These are phyloP conservation scores for Ceraclea dissimilis DNA, from an alignment of 2,888 invertebrate genomes.

Conservation along the genomic window DNA sequence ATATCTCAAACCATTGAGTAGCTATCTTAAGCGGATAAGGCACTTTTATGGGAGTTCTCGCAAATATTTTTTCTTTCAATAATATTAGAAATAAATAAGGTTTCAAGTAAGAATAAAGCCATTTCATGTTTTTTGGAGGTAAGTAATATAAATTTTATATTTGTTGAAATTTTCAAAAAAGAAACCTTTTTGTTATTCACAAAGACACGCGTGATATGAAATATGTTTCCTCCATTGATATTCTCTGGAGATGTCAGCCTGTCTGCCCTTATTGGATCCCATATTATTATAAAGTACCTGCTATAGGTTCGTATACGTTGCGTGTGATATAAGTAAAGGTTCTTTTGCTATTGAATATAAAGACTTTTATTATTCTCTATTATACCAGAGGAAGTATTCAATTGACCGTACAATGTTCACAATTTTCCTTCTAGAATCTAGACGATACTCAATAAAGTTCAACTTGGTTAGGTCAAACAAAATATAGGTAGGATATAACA, in stretches of 20 bases:
- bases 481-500: too few species aligned
- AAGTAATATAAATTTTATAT: too few species aligned
- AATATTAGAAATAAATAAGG: too few species aligned
- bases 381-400: constrained; percentile 11
- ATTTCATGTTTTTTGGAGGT: too few species aligned
- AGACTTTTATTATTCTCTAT: constrained; percentile 1
- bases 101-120: too few species aligned
- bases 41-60: too few species aligned
- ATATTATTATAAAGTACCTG: constrained; percentile 3
- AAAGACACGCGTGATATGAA: constrained; percentile 5
- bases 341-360: not conserved
- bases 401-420: constrained; percentile 11
- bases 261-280: constrained; percentile 22
- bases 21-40: too few species aligned
- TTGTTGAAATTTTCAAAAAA: not conserved
- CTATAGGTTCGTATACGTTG: not conserved
- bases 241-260: constrained; percentile 14
- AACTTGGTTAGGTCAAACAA: too few species aligned
- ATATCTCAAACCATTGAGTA: not conserved
- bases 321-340: constrained; percentile 12
- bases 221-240: constrained; percentile 18
- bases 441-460: not conserved
- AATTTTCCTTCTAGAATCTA: not conserved
- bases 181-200: not conserved
- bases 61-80: too few species aligned